Percentiles rank a stretch among this genome's conserved stretches.
phyloP scores from a whole-genome alignment of 1,140 invertebrate species.

The Lycorma delicatula region DNA sequence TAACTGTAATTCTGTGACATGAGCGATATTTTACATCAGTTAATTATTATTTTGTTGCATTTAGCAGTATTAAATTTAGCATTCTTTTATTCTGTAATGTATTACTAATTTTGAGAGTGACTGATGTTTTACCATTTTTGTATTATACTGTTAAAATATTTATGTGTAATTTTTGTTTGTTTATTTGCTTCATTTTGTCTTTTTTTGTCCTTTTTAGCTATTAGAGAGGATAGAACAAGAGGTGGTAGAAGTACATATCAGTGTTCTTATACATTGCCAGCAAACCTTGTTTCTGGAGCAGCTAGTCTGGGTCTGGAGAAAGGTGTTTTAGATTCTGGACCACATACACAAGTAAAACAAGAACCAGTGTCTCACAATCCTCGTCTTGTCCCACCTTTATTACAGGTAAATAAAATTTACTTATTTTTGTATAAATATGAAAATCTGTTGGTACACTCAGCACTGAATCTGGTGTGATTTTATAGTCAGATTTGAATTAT shows the following conservation, averaged over 20 bases:
- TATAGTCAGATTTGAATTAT: no score
- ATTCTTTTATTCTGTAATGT: no score
- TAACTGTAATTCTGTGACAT: no score
- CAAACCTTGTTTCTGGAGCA: conserved; percentile 34
- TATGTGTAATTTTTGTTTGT: no score
- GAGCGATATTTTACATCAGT: no score
- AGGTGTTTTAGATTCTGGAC: conserved; percentile 6
- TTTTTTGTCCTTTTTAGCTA: no score
- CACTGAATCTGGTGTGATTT: no score
- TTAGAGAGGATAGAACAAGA: conserved; percentile 85
- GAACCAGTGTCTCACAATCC: conserved; percentile 16
- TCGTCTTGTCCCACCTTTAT: conserved; percentile 42
- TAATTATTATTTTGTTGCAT: no score
- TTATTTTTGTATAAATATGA: no score
- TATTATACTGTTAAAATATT: neutral
- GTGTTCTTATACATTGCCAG: conserved; percentile 78
- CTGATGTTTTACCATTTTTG: neutral
- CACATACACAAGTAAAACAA: conserved; percentile 19
- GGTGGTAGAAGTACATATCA: conserved; percentile 94
- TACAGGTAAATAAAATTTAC: conserved; percentile 46
- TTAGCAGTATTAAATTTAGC: neutral
- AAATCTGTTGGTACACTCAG: no score
- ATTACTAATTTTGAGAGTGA: neutral
- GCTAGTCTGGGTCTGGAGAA: conserved; percentile 32
- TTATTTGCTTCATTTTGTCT: no score